Evolutionary conservation across 1,140 invertebrate genomes (phyloP).

Genomic region (Plodia interpunctella): DNA sequence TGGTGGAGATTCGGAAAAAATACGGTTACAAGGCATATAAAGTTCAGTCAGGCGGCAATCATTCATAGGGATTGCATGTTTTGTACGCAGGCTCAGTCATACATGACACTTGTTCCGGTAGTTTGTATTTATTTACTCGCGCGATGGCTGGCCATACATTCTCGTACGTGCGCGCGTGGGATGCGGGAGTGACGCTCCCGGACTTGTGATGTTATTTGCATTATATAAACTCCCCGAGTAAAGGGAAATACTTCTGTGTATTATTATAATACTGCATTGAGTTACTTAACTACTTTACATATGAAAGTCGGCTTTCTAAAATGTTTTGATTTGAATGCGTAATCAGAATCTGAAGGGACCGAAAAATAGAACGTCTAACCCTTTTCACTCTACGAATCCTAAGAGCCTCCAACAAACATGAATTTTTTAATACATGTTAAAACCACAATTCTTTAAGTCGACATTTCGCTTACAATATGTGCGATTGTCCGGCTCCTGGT

Average conservation of each 20-base stretch:
- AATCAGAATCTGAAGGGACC: background rate
- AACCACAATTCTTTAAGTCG: slow-evolving; percentile 20
- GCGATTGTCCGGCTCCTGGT: slow-evolving; percentile 48
- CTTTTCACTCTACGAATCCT: slow-evolving; percentile 3
- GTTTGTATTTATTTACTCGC: slow-evolving; percentile 47
- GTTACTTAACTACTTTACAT: too few relatives aligned
- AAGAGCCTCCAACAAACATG: slow-evolving; percentile 1
- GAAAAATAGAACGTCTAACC: background rate
- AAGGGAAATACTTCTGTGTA: background rate
- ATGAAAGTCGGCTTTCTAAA: background rate
- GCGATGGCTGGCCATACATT: slow-evolving; percentile 34
- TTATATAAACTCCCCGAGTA: background rate
- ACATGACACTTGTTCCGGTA: slow-evolving; percentile 44
- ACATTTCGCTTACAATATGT: slow-evolving; percentile 39
- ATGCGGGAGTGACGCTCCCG: slow-evolving; percentile 16
- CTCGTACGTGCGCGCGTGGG: slow-evolving; percentile 18
- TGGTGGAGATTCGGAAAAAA: slow-evolving; percentile 46
- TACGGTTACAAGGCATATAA: slow-evolving; percentile 44
- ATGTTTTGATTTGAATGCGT: slow-evolving; percentile 4
- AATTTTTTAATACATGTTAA: background rate
- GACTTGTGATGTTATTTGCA: slow-evolving; percentile 4
- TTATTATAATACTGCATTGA: background rate
- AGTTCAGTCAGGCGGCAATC: slow-evolving; percentile 52
- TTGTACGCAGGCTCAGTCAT: slow-evolving; percentile 46
- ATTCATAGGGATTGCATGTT: slow-evolving; percentile 58